Conservation (phyloP, 2,113 vertebrate species). For the Porphyrio hochstetteri region DNA sequence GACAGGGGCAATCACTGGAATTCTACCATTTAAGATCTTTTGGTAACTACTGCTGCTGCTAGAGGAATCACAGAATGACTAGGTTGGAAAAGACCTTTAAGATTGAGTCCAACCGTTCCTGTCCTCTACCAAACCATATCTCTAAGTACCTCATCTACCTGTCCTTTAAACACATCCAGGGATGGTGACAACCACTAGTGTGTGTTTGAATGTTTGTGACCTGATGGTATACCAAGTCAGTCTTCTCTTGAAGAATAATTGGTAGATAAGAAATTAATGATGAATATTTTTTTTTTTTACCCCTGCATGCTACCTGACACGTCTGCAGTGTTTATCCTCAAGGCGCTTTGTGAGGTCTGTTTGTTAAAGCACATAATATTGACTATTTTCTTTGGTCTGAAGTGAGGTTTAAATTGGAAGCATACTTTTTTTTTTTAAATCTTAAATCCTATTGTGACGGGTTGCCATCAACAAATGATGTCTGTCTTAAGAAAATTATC, state of each 20-base stretch:
- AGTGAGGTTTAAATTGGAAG: neutral
- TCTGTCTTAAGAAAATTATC: neutral
- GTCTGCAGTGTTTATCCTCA: neutral
- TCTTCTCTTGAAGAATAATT: neutral
- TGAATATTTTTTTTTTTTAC: neutral
- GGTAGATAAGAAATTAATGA: neutral
- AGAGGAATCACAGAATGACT: neutral
- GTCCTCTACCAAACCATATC: no score
- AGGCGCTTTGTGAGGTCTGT: neutral
- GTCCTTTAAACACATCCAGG: no score
- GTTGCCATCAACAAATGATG: neutral
- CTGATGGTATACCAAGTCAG: neutral
- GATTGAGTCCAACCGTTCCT: no score
- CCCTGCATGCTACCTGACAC: neutral
- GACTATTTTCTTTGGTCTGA: neutral
- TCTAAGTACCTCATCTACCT: no score
- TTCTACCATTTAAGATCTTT: neutral
- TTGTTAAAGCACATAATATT: neutral
- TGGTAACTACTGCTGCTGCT: neutral
- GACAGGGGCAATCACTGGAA: neutral
- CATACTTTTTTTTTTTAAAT: rapidly evolving
- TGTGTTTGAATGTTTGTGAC: neutral
- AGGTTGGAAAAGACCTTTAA: no score
- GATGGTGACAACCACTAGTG: no score
- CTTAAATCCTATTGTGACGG: neutral